Evolutionary conservation across 2,888 invertebrate genomes (phyloP).

Genomic region (Melipona beecheii): DNA sequence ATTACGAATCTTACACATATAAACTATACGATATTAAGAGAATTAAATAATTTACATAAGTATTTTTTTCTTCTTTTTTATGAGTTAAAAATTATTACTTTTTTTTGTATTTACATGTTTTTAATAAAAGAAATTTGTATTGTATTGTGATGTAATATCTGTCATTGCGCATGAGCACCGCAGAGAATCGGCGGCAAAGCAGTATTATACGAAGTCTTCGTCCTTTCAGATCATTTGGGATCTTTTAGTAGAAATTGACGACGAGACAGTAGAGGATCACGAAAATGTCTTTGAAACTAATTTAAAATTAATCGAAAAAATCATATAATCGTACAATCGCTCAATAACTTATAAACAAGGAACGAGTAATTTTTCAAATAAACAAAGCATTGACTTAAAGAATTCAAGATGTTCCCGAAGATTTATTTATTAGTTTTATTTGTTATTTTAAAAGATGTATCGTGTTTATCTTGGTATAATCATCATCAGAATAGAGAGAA

Average conservation of each 20-base stretch:
- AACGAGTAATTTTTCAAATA: neutral
- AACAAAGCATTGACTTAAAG: neutral
- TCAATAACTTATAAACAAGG: neutral
- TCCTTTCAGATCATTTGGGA: neutral
- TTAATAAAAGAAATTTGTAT: neutral
- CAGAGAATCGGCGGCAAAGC: conserved; percentile 47
- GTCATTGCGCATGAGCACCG: conserved; percentile 32
- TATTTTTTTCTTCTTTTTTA: neutral
- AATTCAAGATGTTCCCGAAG: conserved; percentile 19
- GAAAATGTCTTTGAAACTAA: neutral
- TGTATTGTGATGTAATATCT: neutral
- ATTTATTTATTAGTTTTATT: conserved; percentile 28
- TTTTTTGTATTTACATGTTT: neutral
- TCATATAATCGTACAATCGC: neutral
- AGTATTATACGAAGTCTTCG: conserved; percentile 31
- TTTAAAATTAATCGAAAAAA: neutral
- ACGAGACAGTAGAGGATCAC: neutral
- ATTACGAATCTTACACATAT: neutral
- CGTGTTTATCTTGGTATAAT: conserved; percentile 34
- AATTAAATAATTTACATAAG: neutral
- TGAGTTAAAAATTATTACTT: neutral
- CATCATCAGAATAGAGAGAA: conserved; percentile 14
- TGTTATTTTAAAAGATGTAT: conserved; percentile 25
- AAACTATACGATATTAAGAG: neutral
- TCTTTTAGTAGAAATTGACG: conserved; percentile 40